Evolutionary conservation across 2,113 vertebrate species (phyloP), one percentile per base, ranked within the genome.

Genomic region (Smithornis capensis): DNA sequence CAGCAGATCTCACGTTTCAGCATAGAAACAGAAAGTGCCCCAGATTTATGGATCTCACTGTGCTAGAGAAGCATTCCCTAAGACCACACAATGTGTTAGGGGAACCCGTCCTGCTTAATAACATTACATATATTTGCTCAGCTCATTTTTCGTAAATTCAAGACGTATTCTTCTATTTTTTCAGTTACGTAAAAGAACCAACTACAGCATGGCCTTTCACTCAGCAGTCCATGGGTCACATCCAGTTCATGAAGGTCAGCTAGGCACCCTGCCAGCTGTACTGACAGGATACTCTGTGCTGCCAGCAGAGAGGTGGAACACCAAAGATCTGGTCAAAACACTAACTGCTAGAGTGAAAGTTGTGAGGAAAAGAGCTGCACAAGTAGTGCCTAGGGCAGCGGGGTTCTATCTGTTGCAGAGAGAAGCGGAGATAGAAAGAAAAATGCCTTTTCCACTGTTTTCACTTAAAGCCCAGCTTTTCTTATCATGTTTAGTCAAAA

Each of bases 131-230:
- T 10, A 9, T 53, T 83, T 60, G 10, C 50, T 27, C 10, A 29
- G 7, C 10, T 80, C 17, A 40, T 29, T 59, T 33, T 29, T 31
- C 40, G 6, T 40, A 73, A 79, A 55, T 17, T 35, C 28, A 35
- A 35, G 45, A 53, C n/a, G n/a, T 19, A 4, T 25, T 22, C n/a
- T 22, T 45, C 19, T 33, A 28, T 2, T 1, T 44, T 33, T 64
- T 76, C 31, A 4, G 12, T 50, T 50, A 27, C 3, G 1, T 4
- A 14, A 63, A 81, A 62, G 42, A 68, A 79, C 0, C 0, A 8
- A 44, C 24, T 28, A 33, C 23, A n/a, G 27, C 17, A 5, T 4
- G 6, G 28, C 24, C 25, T 89, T 49, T 75, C 19, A 33, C n/a
- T 55, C 21, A 60, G 57, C 27, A 82, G 27, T 33, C 33, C 37